These are phyloP conservation scores for Chrysotoxum bicinctum DNA, from an alignment of 2,888 invertebrate genomes.

Conservation along the genomic window DNA sequence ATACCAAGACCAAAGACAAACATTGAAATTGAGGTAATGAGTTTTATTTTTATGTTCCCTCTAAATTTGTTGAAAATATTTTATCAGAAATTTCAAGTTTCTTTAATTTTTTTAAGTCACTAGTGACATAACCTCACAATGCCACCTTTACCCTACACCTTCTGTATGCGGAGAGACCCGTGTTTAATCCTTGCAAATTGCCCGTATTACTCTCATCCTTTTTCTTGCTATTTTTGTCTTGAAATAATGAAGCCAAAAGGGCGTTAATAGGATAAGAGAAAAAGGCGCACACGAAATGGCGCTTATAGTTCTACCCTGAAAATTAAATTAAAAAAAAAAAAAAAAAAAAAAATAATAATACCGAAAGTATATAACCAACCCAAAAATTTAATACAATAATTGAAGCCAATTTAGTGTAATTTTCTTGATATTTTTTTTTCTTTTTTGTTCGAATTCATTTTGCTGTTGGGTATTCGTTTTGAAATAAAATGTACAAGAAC, in stretches of 20 bases:
- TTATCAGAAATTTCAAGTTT: neutral
- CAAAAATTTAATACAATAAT: conserved; percentile 81
- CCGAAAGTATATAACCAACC: conserved; percentile 75
- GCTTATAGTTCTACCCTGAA: conserved; percentile 21
- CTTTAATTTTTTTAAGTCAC: too few species aligned
- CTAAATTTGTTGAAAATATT: neutral
- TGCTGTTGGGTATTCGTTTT: conserved; percentile 76
- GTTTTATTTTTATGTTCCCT: neutral
- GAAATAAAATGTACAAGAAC: conserved; percentile 17
- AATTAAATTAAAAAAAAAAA: neutral
- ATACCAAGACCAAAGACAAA: neutral
- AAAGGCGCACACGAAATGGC: conserved; percentile 63
- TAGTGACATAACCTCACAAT: too few species aligned
- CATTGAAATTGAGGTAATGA: conserved; percentile 31
- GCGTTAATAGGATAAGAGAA: conserved; percentile 72
- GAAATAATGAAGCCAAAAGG: conserved; percentile 23
- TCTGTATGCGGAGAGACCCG: neutral
- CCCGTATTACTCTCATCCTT: neutral
- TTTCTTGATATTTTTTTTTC: conserved; percentile 78
- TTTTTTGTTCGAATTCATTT: conserved; percentile 74
- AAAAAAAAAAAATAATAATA: conserved; percentile 10
- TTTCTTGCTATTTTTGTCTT: neutral
- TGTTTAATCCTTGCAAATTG: conserved; percentile 8
- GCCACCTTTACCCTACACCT: neutral
- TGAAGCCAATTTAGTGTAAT: conserved; percentile 81